phyloP scores from a whole-genome alignment of 1,140 invertebrate genomes.

The Anoplophora glabripennis region DNA sequence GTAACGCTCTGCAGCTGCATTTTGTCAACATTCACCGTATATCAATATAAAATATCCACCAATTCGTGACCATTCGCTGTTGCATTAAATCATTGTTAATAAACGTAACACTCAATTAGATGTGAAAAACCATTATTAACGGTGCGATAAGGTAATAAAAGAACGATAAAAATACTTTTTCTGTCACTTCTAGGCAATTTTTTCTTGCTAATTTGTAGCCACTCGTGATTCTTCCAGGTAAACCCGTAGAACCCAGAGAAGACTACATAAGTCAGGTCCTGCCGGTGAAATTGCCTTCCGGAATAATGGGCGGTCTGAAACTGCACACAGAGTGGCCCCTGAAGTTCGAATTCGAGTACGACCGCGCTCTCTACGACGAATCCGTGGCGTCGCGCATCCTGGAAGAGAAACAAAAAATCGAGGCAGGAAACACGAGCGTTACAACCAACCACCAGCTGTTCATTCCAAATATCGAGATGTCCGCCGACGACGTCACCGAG shows the following conservation, averaged over 20 bases:
- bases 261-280: conserved; percentile 29
- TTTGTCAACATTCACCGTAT: no score
- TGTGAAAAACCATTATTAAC: no score
- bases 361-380: conserved; percentile 36
- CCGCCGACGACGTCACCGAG: conserved; percentile 42
- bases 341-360: conserved; percentile 34
- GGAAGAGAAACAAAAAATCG: conserved; percentile 57
- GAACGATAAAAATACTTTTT: no score
- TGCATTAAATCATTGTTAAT: no score
- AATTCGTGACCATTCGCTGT: no score
- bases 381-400: conserved; percentile 45
- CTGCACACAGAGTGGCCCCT: conserved; percentile 33
- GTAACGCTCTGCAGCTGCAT: no score
- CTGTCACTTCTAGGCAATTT: no score
- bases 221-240: conserved; percentile 22
- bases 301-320: conserved; percentile 30
- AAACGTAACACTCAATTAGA: no score
- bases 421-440: conserved; percentile 23
- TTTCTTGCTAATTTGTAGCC: no score
- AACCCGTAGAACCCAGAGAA: conserved; percentile 28
- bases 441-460: conserved; percentile 1
- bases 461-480: conserved; percentile 26
- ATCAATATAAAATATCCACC: no score
- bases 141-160: no score
- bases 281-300: conserved; percentile 30